These are phyloP conservation scores for Tetragonula clypearis DNA, from an alignment of 1,140 invertebrate species.

Conservation along the genomic window DNA sequence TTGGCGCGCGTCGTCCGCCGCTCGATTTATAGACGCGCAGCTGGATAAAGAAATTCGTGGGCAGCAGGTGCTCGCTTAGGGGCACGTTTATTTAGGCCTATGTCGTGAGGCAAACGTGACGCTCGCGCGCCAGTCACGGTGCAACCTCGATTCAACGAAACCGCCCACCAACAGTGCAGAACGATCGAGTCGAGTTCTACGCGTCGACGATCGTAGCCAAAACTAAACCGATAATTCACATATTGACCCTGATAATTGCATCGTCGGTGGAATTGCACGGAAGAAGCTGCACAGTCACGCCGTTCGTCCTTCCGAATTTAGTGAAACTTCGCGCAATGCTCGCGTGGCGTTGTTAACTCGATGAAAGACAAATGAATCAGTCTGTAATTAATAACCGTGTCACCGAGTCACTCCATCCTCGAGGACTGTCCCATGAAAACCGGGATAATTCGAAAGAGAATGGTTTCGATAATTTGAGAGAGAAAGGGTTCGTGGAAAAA, in stretches of 20 bases:
- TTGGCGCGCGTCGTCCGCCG: constrained; percentile 32
- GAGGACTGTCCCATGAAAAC: not conserved
- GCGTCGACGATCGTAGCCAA: not conserved
- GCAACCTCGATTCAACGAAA: not conserved
- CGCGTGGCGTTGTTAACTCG: not conserved
- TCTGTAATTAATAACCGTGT: constrained; percentile 35
- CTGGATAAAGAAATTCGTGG: constrained; percentile 64
- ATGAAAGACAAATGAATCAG: not conserved
- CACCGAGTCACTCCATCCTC: not conserved
- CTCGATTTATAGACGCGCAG: constrained; percentile 65
- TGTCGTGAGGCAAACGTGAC: constrained; percentile 18
- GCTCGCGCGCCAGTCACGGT: constrained; percentile 8
- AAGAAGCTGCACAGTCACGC: not conserved
- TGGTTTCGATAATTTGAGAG: not conserved
- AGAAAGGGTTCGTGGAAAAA: not conserved
- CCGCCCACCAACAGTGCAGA: not conserved
- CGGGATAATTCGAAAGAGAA: not conserved
- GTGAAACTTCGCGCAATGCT: not conserved
- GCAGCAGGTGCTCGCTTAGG: constrained; percentile 58
- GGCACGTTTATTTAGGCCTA: constrained; percentile 38
- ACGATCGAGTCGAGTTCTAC: not conserved
- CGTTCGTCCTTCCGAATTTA: not conserved
- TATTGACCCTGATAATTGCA: not conserved
- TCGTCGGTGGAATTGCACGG: not conserved
- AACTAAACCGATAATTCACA: not conserved